Evolutionary conservation across 1,140 invertebrate genomes (phyloP), one percentile per base, ranked within the genome.

Genomic region (Homalodisca vitripennis): DNA sequence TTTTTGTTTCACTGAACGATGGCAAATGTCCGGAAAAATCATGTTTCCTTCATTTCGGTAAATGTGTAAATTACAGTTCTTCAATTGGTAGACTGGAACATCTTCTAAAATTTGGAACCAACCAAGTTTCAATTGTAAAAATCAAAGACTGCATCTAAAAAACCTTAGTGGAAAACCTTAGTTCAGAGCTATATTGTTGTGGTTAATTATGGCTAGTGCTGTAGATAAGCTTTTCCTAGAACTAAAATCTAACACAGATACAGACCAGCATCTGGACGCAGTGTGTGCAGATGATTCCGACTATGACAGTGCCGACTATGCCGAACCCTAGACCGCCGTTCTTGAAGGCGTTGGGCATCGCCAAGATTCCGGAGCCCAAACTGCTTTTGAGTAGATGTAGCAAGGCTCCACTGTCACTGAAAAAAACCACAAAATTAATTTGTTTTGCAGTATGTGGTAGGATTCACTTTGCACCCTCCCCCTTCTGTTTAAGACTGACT

Each of bases 281-380:
- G 72, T 84, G 81, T 27, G 80, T 80, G 70, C 79, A 82, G 32
- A 84, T 70, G 3, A 79, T 6, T 3, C 80, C 82, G 24, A 83
- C 75, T 12, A 82, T 10, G 17, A 83, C 64, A 17, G 81, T 77
- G 20, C 78, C 81, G 10, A 81, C 48, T 2, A 81, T 71, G 12
- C 82, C 79, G 70, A 83, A 82, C 71, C 79, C 76, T 13, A 87
- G 76, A 68, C 87, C 87, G 62, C 84, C 80, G 75, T 85, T 82
- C 70, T 78, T 82, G 71, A 88, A 83, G 17, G 85, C 85, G 46
- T 80, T 75, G 31, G 86, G 85, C 76, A 88, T 81, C 53, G 87
- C 86, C 60, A 88, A 75, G 51, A 88, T 81, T 0, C 86, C 87
- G 1, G 81, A 85, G 1, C 86, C 86, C 30, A 87, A 77, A 53